A percentile compares a stretch with the other conserved stretches of the same genome.
phyloP scores from a whole-genome alignment of 1,140 invertebrate genomes.

The Planococcus citri region DNA sequence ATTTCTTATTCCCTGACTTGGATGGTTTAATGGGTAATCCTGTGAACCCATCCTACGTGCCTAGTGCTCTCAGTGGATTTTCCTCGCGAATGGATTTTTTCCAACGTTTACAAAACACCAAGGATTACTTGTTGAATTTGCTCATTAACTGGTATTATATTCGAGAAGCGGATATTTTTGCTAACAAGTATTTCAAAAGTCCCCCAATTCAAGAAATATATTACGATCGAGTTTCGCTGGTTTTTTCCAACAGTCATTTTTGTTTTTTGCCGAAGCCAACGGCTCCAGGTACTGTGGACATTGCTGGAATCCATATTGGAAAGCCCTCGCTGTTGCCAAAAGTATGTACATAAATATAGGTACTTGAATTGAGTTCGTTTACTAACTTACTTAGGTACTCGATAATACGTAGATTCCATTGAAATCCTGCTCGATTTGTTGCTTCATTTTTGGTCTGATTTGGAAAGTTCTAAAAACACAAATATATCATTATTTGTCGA shows the following conservation, averaged over 20 bases:
- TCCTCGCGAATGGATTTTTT: conserved; percentile 40
- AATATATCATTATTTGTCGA: too few relatives aligned
- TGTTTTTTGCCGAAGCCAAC: conserved; percentile 36
- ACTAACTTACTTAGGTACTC: too few relatives aligned
- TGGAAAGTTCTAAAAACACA: too few relatives aligned
- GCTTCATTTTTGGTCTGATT: too few relatives aligned
- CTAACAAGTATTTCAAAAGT: conserved; percentile 5
- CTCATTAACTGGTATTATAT: too few relatives aligned
- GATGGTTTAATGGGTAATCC: conserved; percentile 9
- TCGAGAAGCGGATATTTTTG: too few relatives aligned
- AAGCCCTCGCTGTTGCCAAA: conserved; percentile 25
- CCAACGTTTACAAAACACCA: conserved; percentile 40
- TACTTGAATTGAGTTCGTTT: too few relatives aligned
- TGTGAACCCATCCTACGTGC: conserved; percentile 36
- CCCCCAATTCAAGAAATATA: conserved; percentile 28
- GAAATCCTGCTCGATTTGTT: too few relatives aligned
- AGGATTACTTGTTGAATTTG: too few relatives aligned
- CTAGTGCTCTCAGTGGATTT: conserved; percentile 37
- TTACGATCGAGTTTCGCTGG: conserved; percentile 32
- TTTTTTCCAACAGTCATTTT: conserved; percentile 44
- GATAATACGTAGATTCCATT: too few relatives aligned
- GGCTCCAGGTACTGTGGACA: conserved; percentile 39
- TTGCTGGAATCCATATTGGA: conserved; percentile 43
- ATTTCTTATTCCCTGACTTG: too few relatives aligned
- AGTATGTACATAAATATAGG: conserved; percentile 5